Base-by-base conservation (phyloP, 2,888 invertebrate species). In the Coremacera marginata region DNA sequence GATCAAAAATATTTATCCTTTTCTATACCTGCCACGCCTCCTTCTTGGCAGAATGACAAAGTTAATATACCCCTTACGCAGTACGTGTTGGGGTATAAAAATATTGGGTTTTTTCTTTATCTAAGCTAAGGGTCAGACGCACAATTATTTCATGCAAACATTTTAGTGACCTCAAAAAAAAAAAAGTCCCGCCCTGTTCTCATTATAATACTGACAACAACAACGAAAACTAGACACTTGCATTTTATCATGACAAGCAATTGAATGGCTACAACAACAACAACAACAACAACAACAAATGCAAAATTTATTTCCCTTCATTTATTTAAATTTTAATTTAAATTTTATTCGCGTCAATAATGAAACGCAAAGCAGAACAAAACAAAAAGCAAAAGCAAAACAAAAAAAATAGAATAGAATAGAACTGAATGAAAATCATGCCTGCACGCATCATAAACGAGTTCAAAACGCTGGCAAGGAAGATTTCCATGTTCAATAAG, bases 301-400 rank as follows among this genome's bases (percentile, higher is more conserved):
- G 75, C 70, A 57, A 70, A 80, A 80, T 80, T 80, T 80, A 80
- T 80, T 55, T 75, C 57, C 4, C 75, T 74, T 76, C 70, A 71
- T 76, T 75, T 76, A 34, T 74, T 82, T 84, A 85, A 86, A 86
- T 86, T 87, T 86, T 87, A 87, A 87, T 87, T 87, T 87, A 83
- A 87, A 87, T 87, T 87, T 87, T 84, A 82, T 84, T 82, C 83
- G 84, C 80, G 82, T 83, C 83, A 83, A 84, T 83, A 83, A 84
- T 84, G 84, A 83, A 84, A 84, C 80, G 19, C 22, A 34, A 37
- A n/a, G 34, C 27, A 65, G n/a, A 16, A 67, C 22, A 67, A 67
- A 44, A n/a, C 65, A 65, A 67, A 5, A 31, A 44, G 2, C 37
- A 19, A 34, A 9, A 34, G 19, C 22, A 44, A 55, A 70, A 70